phyloP scores from a whole-genome alignment of 2,888 invertebrate genomes.

The Agelastica alni region DNA sequence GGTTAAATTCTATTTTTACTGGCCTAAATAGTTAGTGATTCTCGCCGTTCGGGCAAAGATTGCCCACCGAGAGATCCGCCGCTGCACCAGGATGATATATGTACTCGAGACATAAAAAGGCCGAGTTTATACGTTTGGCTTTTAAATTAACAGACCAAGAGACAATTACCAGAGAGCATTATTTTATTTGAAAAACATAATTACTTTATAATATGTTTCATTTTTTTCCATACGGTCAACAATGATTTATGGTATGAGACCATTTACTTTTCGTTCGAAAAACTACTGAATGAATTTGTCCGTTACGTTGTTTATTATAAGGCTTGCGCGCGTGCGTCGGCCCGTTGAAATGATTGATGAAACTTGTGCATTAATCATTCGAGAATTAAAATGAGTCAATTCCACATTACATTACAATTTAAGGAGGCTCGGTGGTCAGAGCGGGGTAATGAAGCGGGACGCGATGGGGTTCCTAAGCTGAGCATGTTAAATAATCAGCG shows the following conservation, averaged over 20 bases:
- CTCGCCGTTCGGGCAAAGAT: too few species aligned
- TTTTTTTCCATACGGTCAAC: slow-evolving; percentile 37
- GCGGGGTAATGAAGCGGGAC: too few species aligned
- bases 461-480: too few species aligned
- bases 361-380: slow-evolving; percentile 19
- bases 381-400: slow-evolving; percentile 16
- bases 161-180: slow-evolving; percentile 47
- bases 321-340: neutral
- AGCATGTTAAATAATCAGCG: too few species aligned
- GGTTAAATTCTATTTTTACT: too few species aligned
- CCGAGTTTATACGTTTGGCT: slow-evolving; percentile 41
- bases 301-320: slow-evolving; percentile 4
- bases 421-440: too few species aligned
- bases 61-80: slow-evolving; percentile 4
- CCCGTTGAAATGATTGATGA: slow-evolving; percentile 23
- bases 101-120: slow-evolving; percentile 34
- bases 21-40: too few species aligned
- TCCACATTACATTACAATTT: neutral
- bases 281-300: slow-evolving; percentile 25
- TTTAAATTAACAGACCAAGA: slow-evolving; percentile 45
- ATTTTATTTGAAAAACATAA: slow-evolving; percentile 48
- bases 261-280: slow-evolving; percentile 37
- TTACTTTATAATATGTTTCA: slow-evolving; percentile 47
- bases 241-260: slow-evolving; percentile 44
- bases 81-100: slow-evolving; percentile 38